Percentiles rank a stretch among this genome's conserved stretches.
Evolutionary conservation across 2,888 invertebrate genomes (phyloP).

Genomic region (Tanypteryx hageni): DNA sequence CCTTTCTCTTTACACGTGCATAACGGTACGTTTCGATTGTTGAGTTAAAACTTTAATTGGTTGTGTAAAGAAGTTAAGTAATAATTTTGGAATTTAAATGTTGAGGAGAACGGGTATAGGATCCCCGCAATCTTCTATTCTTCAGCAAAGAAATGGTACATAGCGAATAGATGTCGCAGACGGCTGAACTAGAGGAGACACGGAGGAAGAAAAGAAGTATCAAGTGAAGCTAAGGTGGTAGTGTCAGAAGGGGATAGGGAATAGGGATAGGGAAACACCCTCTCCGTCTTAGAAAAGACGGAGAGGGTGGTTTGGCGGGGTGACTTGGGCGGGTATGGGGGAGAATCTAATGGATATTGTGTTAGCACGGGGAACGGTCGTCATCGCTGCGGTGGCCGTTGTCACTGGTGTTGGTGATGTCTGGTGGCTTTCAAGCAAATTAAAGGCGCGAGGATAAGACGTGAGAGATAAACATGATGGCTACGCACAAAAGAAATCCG

Average conservation of each 20-base stretch:
- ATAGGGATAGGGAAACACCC: no score
- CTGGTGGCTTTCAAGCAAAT: conserved; percentile 32
- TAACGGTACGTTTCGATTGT: no score
- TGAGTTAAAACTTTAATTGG: no score
- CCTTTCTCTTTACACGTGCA: no score
- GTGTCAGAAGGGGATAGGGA: background rate
- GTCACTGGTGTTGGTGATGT: conserved; percentile 22
- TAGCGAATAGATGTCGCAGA: no score
- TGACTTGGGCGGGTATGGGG: background rate
- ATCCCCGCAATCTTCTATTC: no score
- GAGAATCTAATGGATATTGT: conserved; percentile 1
- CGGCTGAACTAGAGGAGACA: no score
- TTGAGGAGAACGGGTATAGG: no score
- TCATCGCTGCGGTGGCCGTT: conserved; percentile 17
- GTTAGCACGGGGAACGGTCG: conserved; percentile 4
- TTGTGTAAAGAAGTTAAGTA: no score
- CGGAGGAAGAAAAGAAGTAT: no score
- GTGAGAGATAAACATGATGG: background rate
- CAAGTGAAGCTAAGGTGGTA: background rate
- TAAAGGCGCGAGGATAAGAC: conserved; percentile 21
- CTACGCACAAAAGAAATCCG: conserved; percentile 18
- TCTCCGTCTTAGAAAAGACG: background rate
- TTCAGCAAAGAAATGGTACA: no score
- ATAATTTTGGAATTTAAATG: no score
- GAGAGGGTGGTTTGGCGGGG: background rate